Conservation (phyloP, 2,113 vertebrate genomes). For the Daphoenositta chrysoptera region DNA sequence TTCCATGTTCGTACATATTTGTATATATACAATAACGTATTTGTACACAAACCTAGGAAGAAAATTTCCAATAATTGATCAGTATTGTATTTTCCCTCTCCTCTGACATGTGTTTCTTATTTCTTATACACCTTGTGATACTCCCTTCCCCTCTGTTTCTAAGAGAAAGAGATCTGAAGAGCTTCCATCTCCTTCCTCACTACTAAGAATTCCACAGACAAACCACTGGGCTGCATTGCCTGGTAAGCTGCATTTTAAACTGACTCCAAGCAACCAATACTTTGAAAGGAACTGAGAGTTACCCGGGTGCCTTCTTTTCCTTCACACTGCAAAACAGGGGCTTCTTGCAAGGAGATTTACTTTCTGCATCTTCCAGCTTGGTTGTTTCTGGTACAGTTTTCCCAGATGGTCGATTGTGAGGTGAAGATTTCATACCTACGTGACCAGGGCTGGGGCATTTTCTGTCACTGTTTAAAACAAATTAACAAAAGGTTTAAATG, state of each 20-base stretch:
- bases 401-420: conserved; percentile 4
- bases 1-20: not conserved
- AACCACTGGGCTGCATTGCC: not conserved
- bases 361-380: conserved; percentile 50
- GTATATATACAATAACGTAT: not conserved
- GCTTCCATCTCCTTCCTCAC: not conserved
- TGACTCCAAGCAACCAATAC: not conserved
- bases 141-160: not conserved
- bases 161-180: not conserved
- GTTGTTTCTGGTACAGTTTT: conserved; percentile 26
- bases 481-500: not conserved
- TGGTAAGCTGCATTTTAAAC: not conserved
- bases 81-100: not conserved
- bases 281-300: not conserved
- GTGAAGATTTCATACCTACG: not conserved
- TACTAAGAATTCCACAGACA: not conserved
- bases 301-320: conserved; percentile 65
- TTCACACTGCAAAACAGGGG: conserved; percentile 56
- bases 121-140: not conserved
- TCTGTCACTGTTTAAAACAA: conserved; percentile 44
- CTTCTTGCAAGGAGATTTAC: conserved; percentile 66
- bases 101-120: not conserved
- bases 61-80: not conserved
- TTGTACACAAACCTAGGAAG: not conserved
- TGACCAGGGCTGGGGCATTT: conserved; percentile 54